Percentiles rank a stretch among this genome's conserved stretches.
phyloP scores from a whole-genome alignment of 2,888 invertebrate species.

The Bembecia ichneumoniformis region DNA sequence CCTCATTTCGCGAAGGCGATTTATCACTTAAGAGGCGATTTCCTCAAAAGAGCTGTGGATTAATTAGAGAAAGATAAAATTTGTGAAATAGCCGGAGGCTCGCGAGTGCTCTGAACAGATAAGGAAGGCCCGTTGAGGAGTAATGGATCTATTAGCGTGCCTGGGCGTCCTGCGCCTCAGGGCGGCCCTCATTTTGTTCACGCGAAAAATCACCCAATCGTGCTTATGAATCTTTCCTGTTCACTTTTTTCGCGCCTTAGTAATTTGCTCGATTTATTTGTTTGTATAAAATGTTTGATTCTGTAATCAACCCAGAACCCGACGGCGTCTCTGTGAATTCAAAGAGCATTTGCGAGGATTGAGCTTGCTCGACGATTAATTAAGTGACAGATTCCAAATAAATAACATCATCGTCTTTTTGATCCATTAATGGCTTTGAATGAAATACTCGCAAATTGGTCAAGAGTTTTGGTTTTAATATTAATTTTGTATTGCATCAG shows the following conservation, averaged over 20 bases:
- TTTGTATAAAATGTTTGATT: conserved; percentile 41
- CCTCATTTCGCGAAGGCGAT: conserved; percentile 46
- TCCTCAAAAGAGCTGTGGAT: conserved; percentile 55
- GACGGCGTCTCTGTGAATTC: conserved; percentile 7
- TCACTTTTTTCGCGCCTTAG: conserved; percentile 21
- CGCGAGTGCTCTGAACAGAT: conserved; percentile 54
- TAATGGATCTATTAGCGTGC: conserved; percentile 55
- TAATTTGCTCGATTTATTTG: conserved; percentile 33
- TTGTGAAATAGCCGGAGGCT: conserved; percentile 53
- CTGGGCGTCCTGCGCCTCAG: conserved; percentile 23
- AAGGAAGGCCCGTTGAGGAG: conserved; percentile 48
- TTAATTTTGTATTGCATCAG: too few species aligned
- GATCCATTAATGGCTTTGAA: conserved; percentile 33
- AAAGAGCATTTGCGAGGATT: conserved; percentile 32
- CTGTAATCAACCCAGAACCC: conserved; percentile 38
- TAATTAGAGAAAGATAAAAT: conserved; percentile 67
- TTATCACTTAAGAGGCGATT: conserved; percentile 60
- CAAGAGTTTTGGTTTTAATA: too few species aligned
- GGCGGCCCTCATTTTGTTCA: conserved; percentile 30
- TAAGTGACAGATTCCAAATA: conserved; percentile 29
- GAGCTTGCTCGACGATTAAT: conserved; percentile 35
- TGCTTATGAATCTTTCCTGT: conserved; percentile 34
- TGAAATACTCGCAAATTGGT: conserved; percentile 18
- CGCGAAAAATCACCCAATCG: conserved; percentile 39
- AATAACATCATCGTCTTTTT: conserved; percentile 28